These are phyloP conservation scores for Linepithema humile DNA, from an alignment of 1,140 invertebrate genomes.

Conservation along the genomic window DNA sequence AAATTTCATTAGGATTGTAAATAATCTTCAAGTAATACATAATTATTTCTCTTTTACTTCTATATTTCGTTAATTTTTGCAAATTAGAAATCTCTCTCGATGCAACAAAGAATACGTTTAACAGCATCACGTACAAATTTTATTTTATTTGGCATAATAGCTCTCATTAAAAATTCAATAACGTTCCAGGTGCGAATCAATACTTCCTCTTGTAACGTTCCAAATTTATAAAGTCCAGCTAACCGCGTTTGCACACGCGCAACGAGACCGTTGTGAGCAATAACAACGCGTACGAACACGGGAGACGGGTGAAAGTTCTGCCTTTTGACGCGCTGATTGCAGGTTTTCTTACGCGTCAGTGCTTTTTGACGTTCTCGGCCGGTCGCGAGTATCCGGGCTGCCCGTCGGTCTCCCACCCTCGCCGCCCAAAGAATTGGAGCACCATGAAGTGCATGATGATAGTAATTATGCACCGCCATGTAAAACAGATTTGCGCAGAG, in stretches of 20 bases:
- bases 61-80: not conserved
- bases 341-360: slow-evolving; percentile 71
- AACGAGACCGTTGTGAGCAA: slow-evolving; percentile 21
- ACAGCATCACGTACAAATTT: not conserved
- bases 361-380: slow-evolving; percentile 60
- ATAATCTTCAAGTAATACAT: not conserved
- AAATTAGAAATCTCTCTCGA: not conserved
- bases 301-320: slow-evolving; percentile 69
- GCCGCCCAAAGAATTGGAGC: slow-evolving; percentile 73
- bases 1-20: not conserved
- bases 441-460: slow-evolving; percentile 75
- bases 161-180: slow-evolving; percentile 15
- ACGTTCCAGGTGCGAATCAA: slow-evolving; percentile 11
- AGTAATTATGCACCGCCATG: slow-evolving; percentile 77
- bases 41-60: not conserved
- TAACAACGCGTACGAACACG: slow-evolving; percentile 38
- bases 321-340: slow-evolving; percentile 75
- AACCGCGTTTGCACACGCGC: not conserved
- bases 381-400: slow-evolving; percentile 33
- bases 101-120: not conserved
- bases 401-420: slow-evolving; percentile 56
- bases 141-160: not conserved
- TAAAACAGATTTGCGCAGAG: slow-evolving; percentile 74
- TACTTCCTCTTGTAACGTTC: not conserved
- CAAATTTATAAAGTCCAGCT: slow-evolving; percentile 10